Conservation (phyloP, 2,113 vertebrate species). For the Python bivittatus region DNA sequence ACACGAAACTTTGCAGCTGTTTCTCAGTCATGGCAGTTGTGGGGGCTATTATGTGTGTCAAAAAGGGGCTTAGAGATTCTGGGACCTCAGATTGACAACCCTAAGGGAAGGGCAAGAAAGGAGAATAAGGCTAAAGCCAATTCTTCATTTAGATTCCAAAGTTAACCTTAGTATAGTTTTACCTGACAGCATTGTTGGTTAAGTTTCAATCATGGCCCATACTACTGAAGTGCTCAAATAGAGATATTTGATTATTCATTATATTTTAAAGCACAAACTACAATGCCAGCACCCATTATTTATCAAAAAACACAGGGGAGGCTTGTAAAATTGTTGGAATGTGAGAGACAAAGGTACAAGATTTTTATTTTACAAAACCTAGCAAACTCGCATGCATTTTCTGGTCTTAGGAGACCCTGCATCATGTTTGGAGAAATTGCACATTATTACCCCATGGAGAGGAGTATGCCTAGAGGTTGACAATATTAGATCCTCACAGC, state of each 20-base stretch:
- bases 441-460: not conserved
- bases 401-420: not conserved
- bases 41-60: not conserved
- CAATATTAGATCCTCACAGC: not conserved
- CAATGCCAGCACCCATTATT: not conserved
- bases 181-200: not conserved
- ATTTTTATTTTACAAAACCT: constrained; percentile 14
- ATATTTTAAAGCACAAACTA: not conserved
- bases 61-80: not conserved
- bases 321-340: not conserved
- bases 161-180: not conserved
- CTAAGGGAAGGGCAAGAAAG: not conserved
- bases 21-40: not conserved
- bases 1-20: not conserved
- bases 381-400: not conserved
- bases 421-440: not conserved
- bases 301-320: constrained; percentile 13
- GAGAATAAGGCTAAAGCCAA: not conserved
- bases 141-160: not conserved
- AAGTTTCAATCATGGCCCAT: not conserved
- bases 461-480: not conserved
- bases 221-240: not conserved
- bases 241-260: not conserved
- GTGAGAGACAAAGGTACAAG: not conserved
- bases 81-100: not conserved